Evolutionary conservation across 92 coral and sea anemone species (phyloP).

Genomic region (Epizoanthus fatuus): DNA sequence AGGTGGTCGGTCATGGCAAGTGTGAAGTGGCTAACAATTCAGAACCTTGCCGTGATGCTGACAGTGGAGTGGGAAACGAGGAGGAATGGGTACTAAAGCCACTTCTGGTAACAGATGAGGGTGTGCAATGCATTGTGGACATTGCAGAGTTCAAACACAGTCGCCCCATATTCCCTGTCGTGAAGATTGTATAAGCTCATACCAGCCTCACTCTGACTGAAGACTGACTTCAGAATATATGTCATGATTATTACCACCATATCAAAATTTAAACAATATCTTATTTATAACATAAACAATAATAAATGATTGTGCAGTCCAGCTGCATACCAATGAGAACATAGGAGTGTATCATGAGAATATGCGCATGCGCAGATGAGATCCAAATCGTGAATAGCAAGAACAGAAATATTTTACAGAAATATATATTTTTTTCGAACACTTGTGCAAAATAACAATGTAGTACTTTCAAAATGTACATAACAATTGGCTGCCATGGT

Average conservation of each 20-base stretch:
- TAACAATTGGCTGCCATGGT: too few relatives aligned
- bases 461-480: too few relatives aligned
- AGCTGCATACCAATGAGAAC: neutral
- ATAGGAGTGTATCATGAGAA: neutral
- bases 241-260: neutral
- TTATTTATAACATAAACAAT: neutral
- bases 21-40: conserved; percentile 39
- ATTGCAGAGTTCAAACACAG: conserved; percentile 81
- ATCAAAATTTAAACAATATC: neutral
- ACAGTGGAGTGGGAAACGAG: conserved; percentile 71
- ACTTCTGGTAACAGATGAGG: conserved; percentile 48
- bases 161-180: conserved; percentile 82
- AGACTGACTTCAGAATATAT: neutral
- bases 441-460: too few relatives aligned
- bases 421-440: too few relatives aligned
- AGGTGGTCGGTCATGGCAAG: conserved; percentile 87
- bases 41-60: conserved; percentile 64
- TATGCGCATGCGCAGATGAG: neutral
- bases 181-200: conserved; percentile 59
- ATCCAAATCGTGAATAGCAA: too few relatives aligned
- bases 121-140: conserved; percentile 66
- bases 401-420: too few relatives aligned
- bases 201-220: neutral
- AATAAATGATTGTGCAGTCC: neutral
- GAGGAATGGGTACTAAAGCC: conserved; percentile 86